Evolutionary conservation across 64 coral and sea anemone species (phyloP), one percentile per base, ranked within the genome.

Genomic region (Acropora yongei): DNA sequence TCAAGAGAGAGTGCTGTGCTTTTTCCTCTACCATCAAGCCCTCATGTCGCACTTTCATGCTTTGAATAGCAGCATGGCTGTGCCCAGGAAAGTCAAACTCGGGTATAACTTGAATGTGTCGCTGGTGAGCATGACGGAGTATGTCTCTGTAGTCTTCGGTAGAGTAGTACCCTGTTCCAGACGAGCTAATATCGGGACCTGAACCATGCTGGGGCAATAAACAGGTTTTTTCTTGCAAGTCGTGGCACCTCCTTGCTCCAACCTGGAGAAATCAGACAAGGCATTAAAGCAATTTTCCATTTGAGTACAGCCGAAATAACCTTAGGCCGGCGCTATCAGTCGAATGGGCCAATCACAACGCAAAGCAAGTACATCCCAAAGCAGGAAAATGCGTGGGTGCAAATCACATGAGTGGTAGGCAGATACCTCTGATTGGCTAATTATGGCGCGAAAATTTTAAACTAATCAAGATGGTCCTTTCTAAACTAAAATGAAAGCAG

Each of bases 81-180:
- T 95, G 94, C 6, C 94, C 94, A 2, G 94, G 94, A 49, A 95
- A 87, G 30, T 95, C 94, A 41, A 95, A 91, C 84, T 95, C 94
- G 1, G 94, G 94, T 18, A 95, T 95, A 1, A 95, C 84, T 42
- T 88, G 89, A 65, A 95, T 91, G 49, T 95, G 89, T 1, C 94
- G 89, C 17, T 63, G 68, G 3, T 88, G 65, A 19, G 94, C 94
- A 47, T 95, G 90, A 20, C 58, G 60, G 19, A 95, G 71, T 19
- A 65, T 90, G 30, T 86, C 51, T 57, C 60, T 45, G 45, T 83
- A 84, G 9, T 84, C 74, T n/a, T 76, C 4, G 3, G 75, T 18
- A 47, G 74, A 49, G 72, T 44, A 84, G 68, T 61, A 89, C 6
- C 49, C 50, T 20, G 79, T 81, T 16, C 86, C 86, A 3, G 86